Base-by-base conservation (phyloP, 2,113 vertebrate species). In the Brachyhypopomus occidentalis region DNA sequence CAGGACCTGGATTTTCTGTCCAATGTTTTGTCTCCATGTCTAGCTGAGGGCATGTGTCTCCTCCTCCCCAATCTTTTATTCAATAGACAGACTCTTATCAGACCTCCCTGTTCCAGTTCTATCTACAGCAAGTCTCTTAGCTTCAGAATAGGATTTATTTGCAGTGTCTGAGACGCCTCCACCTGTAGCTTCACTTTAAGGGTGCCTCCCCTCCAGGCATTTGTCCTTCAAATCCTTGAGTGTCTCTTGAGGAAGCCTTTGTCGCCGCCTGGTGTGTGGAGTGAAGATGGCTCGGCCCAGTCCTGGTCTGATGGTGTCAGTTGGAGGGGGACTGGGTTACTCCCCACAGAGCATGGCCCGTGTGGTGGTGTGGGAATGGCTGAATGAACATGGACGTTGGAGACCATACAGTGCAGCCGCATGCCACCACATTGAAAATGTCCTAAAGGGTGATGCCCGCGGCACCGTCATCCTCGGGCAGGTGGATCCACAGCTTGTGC, bases 311-410 rank as follows among this genome's bases (percentile, higher is more conserved):
- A 79, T 92, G 90, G 87, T 88, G 75, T 89, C 92, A 4, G 41
- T 88, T 12, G 72, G 72, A 59, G 82, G 63, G 9, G 91, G 92
- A 7, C 79, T 97, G 87, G 95, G 96, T 36, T 97, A 96, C 90
- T 95, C 95, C 0, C 95, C 96, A 2, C 96, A 96, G 64, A 97
- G 96, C 84, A 92, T 95, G 90, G 97, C 97, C 85, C 91, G 97
- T 0, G 96, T 98, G 84, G 97, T 97, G 90, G 97, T 99, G 72
- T 99, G 97, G 97, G 97, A 99, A 87, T 98, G 97, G 97, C 83
- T 98, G 91, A 97, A 97, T 0, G 97, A 98, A 80, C 96, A 98
- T 14, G 95, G 95, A 72, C 96, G 96, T 83, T 99, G 97, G 96
- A 85, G 97, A 84, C 96, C 97, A 45, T 98, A 98, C 93, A 94